Evolutionary conservation across 2,888 invertebrate genomes (phyloP).

Genomic region (Masnerella sp.): DNA sequence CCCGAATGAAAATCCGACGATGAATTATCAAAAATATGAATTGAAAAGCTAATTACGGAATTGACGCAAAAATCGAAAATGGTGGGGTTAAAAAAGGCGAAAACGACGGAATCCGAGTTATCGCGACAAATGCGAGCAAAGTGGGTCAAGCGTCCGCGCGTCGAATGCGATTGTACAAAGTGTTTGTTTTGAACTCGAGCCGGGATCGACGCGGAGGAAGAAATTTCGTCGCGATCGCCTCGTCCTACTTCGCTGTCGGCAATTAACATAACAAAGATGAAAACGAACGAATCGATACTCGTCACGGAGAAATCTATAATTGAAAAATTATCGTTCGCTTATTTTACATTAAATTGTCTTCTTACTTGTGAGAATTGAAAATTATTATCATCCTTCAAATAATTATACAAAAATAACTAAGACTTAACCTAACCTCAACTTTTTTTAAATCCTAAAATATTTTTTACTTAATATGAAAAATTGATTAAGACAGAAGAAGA

Average conservation of each 20-base stretch:
- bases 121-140: constrained; percentile 30
- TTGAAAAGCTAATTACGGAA: no score
- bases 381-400: no score
- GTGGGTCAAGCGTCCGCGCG: constrained; percentile 41
- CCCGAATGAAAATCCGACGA: no score
- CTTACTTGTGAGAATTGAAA: no score
- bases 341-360: no score
- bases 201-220: constrained; percentile 19
- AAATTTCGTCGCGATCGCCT: constrained; percentile 23
- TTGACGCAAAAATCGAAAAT: no score
- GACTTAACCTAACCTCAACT: no score
- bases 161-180: constrained; percentile 29
- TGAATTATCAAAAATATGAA: no score
- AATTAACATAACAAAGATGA: constrained; percentile 35
- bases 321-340: constrained; percentile 20
- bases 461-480: no score
- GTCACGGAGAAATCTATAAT: constrained; percentile 15
- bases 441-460: no score
- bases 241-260: constrained; percentile 19
- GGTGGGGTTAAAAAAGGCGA: neutral
- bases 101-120: constrained; percentile 32
- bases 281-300: constrained; percentile 16
- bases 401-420: no score
- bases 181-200: constrained; percentile 33
- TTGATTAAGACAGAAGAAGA: no score